Evolutionary conservation across 2,888 invertebrate genomes (phyloP).

Genomic region (Acholoe squamosa): DNA sequence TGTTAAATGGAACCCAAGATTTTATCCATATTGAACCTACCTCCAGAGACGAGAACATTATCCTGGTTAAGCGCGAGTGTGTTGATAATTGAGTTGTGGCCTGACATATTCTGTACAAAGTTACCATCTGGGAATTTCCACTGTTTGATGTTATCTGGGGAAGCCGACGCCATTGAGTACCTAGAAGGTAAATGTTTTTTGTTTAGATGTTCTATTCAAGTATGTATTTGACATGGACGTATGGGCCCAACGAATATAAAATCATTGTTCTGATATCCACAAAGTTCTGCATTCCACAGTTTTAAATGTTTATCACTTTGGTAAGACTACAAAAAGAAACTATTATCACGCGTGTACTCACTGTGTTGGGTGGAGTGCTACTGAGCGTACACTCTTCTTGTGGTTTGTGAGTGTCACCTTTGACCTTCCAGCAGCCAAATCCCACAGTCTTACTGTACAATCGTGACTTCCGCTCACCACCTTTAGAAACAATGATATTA

Average conservation of each 20-base stretch:
- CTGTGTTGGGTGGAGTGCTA: constrained; percentile 86
- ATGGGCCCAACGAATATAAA: too few relatives aligned
- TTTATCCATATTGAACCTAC: constrained; percentile 72
- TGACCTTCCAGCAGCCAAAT: constrained; percentile 97
- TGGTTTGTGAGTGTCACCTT: constrained; percentile 98
- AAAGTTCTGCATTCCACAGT: too few relatives aligned
- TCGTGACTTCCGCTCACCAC: constrained; percentile 91
- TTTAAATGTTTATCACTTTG: too few relatives aligned
- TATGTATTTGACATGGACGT: too few relatives aligned
- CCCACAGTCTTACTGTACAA: constrained; percentile 98
- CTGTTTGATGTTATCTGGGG: constrained; percentile 99
- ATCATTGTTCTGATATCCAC: too few relatives aligned
- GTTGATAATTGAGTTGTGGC: constrained; percentile 98
- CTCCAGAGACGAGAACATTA: constrained; percentile 97
- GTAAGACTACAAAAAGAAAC: too few relatives aligned
- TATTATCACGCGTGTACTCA: constrained; percentile 74
- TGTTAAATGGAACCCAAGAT: background rate
- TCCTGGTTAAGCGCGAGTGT: constrained; percentile 97
- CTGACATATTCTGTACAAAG: constrained; percentile 97
- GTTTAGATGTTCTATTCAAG: background rate
- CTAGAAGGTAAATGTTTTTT: constrained; percentile 77
- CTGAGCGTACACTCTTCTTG: constrained; percentile 91
- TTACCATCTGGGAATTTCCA: constrained; percentile 99
- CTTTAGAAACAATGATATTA: background rate
- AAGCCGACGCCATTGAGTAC: constrained; percentile 98